A percentile compares a stretch with the other conserved stretches of the same genome.
Evolutionary conservation across 2,113 vertebrate genomes (phyloP).

Genomic region (Corythoichthys haematopterus): DNA sequence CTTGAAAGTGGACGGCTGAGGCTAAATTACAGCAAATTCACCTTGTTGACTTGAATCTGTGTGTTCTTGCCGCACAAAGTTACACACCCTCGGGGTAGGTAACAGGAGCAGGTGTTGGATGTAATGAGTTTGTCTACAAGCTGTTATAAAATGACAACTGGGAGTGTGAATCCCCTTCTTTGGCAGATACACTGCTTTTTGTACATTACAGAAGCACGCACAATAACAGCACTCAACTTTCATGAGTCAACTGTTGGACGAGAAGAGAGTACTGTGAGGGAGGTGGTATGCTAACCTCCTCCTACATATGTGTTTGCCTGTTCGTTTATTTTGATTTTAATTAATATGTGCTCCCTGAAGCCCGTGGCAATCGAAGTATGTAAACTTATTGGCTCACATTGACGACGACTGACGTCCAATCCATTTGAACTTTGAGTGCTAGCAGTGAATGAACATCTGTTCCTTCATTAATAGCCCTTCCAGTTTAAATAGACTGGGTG

Average conservation of each 20-base stretch:
- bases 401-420: background rate
- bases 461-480: too few relatives aligned
- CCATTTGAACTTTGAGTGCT: too few relatives aligned
- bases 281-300: background rate
- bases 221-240: conserved; percentile 31
- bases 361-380: conserved; percentile 22
- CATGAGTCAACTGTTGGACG: conserved; percentile 31
- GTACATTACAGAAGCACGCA: conserved; percentile 16
- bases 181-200: conserved; percentile 34
- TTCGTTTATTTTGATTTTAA: conserved; percentile 6
- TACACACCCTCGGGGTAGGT: conserved; percentile 21
- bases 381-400: conserved; percentile 11
- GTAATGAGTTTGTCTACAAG: conserved; percentile 63
- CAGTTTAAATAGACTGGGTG: too few relatives aligned
- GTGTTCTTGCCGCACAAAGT: conserved; percentile 12
- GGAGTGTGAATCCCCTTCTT: conserved; percentile 46
- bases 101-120: conserved; percentile 54
- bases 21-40: conserved; percentile 42
- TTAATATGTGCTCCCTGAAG: conserved; percentile 17
- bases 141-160: conserved; percentile 58
- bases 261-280: conserved; percentile 27
- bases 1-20: conserved; percentile 4
- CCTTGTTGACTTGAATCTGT: conserved; percentile 35
- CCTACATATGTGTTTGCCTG: conserved; percentile 1
- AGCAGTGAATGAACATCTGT: too few relatives aligned